These are phyloP conservation scores for Pagrus major DNA, from an alignment of 2,113 vertebrate genomes.

Conservation along the genomic window DNA sequence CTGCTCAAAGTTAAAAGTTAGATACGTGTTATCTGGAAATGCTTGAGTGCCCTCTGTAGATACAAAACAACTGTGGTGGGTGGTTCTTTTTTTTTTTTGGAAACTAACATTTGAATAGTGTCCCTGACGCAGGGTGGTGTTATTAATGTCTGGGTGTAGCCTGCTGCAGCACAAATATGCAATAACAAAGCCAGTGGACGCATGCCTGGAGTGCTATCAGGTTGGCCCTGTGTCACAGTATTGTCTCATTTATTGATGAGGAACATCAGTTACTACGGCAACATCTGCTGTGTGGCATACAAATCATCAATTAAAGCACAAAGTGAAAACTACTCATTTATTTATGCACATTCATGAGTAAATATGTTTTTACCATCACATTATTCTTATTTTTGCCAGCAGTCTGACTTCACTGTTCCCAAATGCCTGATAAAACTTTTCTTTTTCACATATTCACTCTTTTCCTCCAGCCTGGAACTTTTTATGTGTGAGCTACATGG, in stretches of 20 bases:
- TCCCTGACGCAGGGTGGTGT: constrained; percentile 62
- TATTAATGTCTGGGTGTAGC: constrained; percentile 74
- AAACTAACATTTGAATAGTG: constrained; percentile 48
- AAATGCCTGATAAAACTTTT: constrained; percentile 60
- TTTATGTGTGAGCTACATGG: constrained; percentile 64
- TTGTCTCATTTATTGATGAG: constrained; percentile 42
- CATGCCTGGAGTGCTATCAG: constrained; percentile 59
- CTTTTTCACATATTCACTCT: constrained; percentile 19
- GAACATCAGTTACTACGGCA: constrained; percentile 20
- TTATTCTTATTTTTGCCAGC: constrained; percentile 23
- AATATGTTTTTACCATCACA: constrained; percentile 29
- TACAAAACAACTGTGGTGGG: not conserved
- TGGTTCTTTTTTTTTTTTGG: no score
- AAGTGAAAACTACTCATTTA: constrained; percentile 39
- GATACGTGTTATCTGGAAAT: constrained; percentile 9
- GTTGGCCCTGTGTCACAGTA: constrained; percentile 51
- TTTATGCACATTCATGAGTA: constrained; percentile 24
- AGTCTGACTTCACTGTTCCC: constrained; percentile 59
- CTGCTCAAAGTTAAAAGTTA: not conserved
- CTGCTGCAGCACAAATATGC: constrained; percentile 76
- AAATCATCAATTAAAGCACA: constrained; percentile 23
- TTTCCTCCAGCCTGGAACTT: constrained; percentile 64
- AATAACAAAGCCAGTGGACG: constrained; percentile 72
- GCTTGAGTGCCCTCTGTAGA: not conserved
- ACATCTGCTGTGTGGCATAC: constrained; percentile 30